phyloP scores from a whole-genome alignment of 2,113 vertebrate species.

The Gila orcuttii region DNA sequence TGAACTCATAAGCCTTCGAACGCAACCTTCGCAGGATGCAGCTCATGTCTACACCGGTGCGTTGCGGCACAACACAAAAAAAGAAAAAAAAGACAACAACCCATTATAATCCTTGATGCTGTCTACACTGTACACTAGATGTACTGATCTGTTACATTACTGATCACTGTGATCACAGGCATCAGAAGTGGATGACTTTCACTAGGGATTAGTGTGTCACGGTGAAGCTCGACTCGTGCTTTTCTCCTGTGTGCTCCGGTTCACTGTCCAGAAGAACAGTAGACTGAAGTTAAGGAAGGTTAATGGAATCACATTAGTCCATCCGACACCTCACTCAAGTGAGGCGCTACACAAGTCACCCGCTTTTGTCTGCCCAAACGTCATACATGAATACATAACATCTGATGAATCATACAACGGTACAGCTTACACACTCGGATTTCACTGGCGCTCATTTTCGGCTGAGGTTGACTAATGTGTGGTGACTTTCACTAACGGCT shows the following conservation, averaged over 20 bases:
- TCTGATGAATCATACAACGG: constrained; percentile 32
- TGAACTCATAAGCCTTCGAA: too few species aligned
- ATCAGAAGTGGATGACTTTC: background rate
- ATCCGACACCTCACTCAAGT: constrained; percentile 37
- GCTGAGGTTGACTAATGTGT: background rate
- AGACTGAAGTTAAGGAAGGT: constrained; percentile 36
- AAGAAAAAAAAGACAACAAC: too few species aligned
- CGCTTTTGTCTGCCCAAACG: constrained; percentile 8
- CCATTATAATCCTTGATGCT: too few species aligned
- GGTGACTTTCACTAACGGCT: constrained; percentile 21
- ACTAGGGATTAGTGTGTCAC: background rate
- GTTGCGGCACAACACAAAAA: too few species aligned
- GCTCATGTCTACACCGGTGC: too few species aligned
- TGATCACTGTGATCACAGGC: background rate
- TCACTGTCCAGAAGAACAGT: background rate
- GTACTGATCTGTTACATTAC: background rate
- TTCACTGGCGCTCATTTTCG: constrained; percentile 24
- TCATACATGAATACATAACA: constrained; percentile 36
- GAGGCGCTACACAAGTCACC: constrained; percentile 18
- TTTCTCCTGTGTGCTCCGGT: background rate
- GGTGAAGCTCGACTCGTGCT: background rate
- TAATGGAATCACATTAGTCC: constrained; percentile 23
- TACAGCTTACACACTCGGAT: background rate
- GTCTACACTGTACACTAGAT: too few species aligned
- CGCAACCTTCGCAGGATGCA: too few species aligned